Conservation (phyloP, 2,888 invertebrate species). For the Lasioglossum figueresi region DNA sequence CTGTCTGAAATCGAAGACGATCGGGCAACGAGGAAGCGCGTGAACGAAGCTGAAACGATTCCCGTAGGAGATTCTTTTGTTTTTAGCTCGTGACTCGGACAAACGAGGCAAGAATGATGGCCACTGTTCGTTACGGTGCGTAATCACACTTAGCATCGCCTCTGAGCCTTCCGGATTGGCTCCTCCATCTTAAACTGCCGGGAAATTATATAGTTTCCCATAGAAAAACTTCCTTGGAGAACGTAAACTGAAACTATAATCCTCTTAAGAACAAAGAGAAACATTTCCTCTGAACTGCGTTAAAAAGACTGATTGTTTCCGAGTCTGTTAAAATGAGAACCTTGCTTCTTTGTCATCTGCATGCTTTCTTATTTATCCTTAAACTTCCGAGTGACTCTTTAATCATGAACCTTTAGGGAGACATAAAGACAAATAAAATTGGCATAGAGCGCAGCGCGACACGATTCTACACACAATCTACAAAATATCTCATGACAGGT, state of each 20-base stretch:
- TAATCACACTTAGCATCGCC: slow-evolving; percentile 6
- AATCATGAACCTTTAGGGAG: no score
- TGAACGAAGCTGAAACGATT: slow-evolving; percentile 28
- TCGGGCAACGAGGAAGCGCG: slow-evolving; percentile 20
- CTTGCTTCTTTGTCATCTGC: no score
- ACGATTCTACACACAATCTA: no score
- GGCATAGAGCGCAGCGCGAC: no score
- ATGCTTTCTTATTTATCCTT: no score
- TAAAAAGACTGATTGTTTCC: not conserved
- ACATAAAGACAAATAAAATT: no score
- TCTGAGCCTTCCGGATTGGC: not conserved
- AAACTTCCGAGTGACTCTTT: no score
- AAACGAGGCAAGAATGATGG: slow-evolving; percentile 4
- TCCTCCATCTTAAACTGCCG: not conserved
- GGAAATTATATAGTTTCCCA: not conserved
- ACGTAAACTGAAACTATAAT: not conserved
- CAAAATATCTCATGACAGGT: no score
- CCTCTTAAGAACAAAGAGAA: not conserved
- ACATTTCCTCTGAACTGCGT: not conserved
- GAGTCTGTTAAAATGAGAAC: not conserved
- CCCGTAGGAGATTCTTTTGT: not conserved
- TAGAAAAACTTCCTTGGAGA: not conserved
- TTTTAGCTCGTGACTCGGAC: slow-evolving; percentile 1
- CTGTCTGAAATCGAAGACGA: slow-evolving; percentile 27
- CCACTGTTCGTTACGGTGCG: slow-evolving; percentile 1